Base-by-base conservation (phyloP, 1,140 invertebrate species). In the Tetramorium simillimum region DNA sequence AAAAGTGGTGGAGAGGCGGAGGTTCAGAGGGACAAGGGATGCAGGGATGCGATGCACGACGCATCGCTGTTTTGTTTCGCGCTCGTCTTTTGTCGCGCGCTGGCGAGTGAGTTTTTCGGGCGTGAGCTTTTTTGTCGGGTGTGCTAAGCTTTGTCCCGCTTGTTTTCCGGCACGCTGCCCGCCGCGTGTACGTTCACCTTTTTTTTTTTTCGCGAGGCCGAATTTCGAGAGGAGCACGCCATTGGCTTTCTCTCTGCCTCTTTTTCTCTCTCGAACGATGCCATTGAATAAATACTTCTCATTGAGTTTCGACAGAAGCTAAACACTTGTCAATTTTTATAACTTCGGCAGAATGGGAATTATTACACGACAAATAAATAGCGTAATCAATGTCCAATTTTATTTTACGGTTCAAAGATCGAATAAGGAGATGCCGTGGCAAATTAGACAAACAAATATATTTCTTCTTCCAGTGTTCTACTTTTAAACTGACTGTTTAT, bases 61-160 rank as follows among this genome's bases (percentile, higher is more conserved):
- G 69, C 69, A 84, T 84, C 69, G 69, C 80, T 84, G 80, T 84
- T 75, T 84, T 84, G 40, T 84, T 84, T 75, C 80, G 40, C 67
- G 80, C 80, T 84, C 80, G 70, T 84, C 80, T 78, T 87, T 87
- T 87, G 70, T 87, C 70, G 86, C 81, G 49, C 58, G 21, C 76
- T 60, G 28, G 51, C 40, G 75, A 86, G 85, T 80, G 85, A 86
- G 77, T 84, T 84, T 84, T 84, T 84, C 80, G 80, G 80, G 69
- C 67, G 80, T 84, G 69, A 84, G 80, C 80, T 84, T 84, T 84
- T 84, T 84, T 84, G 69, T 73, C 80, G 43, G 69, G 18, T 43
- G 80, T 75, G 69, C 80, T 84, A 84, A 84, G 69, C 80, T 84
- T 84, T 84, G 80, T 84, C 53, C 69, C 56, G 69, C 69, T 84